Conservation (phyloP, 2,113 vertebrate species). For the Tamias sibiricus region DNA sequence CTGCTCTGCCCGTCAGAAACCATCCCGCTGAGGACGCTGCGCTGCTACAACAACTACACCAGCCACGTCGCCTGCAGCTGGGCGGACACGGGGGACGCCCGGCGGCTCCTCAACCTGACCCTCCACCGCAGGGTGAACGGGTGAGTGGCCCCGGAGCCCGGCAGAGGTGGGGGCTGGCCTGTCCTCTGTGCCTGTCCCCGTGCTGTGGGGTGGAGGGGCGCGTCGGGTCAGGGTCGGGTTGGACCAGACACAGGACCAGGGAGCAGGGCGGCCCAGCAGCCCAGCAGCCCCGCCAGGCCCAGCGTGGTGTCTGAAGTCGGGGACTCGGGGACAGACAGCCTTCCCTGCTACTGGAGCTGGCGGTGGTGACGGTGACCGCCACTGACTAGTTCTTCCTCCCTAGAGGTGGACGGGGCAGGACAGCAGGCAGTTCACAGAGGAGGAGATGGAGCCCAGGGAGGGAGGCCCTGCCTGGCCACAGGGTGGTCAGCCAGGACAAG, state of each 20-base stretch:
- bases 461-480: rapidly evolving
- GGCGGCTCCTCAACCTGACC: conserved; percentile 75
- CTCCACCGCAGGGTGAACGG: conserved; percentile 40
- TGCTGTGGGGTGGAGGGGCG: background rate
- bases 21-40: conserved; percentile 83
- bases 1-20: conserved; percentile 75
- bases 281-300: background rate
- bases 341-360: rapidly evolving
- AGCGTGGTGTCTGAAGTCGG: rapidly evolving
- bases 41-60: conserved; percentile 87
- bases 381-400: background rate
- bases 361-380: rapidly evolving
- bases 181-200: background rate
- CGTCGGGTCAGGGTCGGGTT: background rate
- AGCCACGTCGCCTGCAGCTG: conserved; percentile 85
- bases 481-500: too few relatives aligned
- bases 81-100: conserved; percentile 71
- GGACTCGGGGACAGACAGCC: rapidly evolving
- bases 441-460: too few relatives aligned
- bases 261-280: rapidly evolving
- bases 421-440: background rate
- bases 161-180: rapidly evolving
- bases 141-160: conserved; percentile 76
- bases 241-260: background rate
- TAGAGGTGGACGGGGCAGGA: background rate